Evolutionary conservation across 1,140 invertebrate species (phyloP), one percentile per base, ranked within the genome.

Genomic region (Grapholita molesta): DNA sequence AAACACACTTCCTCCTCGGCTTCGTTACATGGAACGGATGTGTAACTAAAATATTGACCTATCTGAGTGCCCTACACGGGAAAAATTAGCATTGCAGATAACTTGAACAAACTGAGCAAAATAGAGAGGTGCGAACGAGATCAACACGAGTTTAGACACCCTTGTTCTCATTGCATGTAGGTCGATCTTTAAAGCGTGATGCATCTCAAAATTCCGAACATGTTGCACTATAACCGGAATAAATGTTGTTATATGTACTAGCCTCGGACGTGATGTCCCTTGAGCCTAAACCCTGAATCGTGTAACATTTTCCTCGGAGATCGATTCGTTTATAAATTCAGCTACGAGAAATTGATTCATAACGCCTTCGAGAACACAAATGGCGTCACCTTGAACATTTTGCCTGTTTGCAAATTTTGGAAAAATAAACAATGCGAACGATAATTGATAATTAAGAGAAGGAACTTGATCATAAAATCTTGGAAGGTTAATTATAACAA

Each of bases 1-100:
- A 83, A 86, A 82, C 38, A 61, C 61, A 78, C 74, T 82, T 86
- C 85, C 85, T 81, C 77, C 69, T 15, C 11, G 38, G 67, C 64
- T 70, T 7, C 48, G 38, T 57, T 64, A 76, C 73, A 77, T 78
- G 74, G 68, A 75, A 69, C 79, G 86, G 84, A 89, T 80, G 78
- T 89, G 84, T 80, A 67, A 66, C 70, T 78, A 83, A 82, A 89
- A 85, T 88, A 85, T 88, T 89, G 71, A 74, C 73, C 64, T 81
- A 79, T 69, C 64, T 33, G 32, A 68, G 76, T 67, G 70, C 64
- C 71, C 70, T 57, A 70, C 55, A 64, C 64, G 69, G 53, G 5
- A 33, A 35, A 64, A 69, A 64, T 72, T 24, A 12, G 9, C 4
- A 61, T 33, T 38, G 52, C 28, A 15, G 12, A 65, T 23, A 15